phyloP scores from a whole-genome alignment of 1,140 invertebrate genomes.

The Eubasilissa regina region DNA sequence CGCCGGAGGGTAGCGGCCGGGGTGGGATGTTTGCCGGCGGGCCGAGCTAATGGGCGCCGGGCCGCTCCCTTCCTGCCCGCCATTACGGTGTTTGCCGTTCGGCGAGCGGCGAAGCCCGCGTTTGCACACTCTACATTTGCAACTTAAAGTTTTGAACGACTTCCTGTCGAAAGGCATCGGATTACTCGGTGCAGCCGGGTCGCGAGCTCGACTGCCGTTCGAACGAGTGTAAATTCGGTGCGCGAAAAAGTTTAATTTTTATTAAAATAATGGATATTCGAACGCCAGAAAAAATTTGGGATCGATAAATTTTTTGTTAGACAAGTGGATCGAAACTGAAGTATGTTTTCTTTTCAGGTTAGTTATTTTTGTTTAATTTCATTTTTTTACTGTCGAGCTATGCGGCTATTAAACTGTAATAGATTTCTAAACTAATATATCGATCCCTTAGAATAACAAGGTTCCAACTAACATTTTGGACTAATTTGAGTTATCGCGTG shows the following conservation, averaged over 20 bases:
- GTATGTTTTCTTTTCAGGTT: conserved; percentile 5
- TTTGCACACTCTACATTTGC: conserved; percentile 26
- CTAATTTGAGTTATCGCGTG: too few species aligned
- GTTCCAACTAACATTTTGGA: too few species aligned
- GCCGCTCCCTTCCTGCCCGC: conserved; percentile 5
- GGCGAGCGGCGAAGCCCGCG: background rate
- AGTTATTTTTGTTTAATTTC: background rate
- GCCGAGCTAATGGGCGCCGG: conserved; percentile 18
- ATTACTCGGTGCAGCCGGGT: background rate
- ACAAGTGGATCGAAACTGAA: background rate
- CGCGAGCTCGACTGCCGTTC: too few species aligned
- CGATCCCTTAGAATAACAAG: too few species aligned
- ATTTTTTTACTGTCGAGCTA: too few species aligned
- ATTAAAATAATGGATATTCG: too few species aligned
- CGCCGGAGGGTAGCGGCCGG: background rate
- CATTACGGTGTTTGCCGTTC: conserved; percentile 25
- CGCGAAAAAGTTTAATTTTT: too few species aligned
- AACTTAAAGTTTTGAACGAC: background rate
- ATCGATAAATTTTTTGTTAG: too few species aligned
- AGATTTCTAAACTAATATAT: too few species aligned
- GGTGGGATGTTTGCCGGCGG: background rate
- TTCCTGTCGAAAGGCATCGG: conserved; percentile 8
- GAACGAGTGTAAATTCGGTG: too few species aligned
- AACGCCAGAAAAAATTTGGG: too few species aligned
- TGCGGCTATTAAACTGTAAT: too few species aligned